Percentiles rank a stretch among this genome's conserved stretches.
phyloP scores from a whole-genome alignment of 2,797 vertebrate genomes.

The Chiloscyllium punctatum region DNA sequence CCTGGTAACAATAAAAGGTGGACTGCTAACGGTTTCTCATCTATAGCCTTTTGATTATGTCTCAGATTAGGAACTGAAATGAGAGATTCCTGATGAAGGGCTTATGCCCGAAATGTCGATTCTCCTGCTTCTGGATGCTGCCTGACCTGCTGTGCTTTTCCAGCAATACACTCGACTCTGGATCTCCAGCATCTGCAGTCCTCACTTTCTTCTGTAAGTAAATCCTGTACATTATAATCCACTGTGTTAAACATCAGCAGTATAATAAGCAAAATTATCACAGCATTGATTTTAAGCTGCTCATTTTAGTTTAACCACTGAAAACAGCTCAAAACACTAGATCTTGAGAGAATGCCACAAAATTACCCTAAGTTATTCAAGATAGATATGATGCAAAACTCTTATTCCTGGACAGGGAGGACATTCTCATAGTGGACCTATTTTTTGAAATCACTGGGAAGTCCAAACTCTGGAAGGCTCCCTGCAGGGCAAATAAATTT shows the following conservation, averaged over 20 bases:
- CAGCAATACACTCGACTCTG: no score
- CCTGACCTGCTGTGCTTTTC: no score
- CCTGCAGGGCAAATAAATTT: neutral
- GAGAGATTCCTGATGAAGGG: no score
- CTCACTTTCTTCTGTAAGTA: neutral
- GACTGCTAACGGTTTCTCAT: neutral
- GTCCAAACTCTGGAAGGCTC: neutral
- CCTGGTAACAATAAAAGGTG: neutral
- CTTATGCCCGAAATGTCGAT: no score
- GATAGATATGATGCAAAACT: neutral
- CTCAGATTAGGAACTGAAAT: constrained; percentile 5
- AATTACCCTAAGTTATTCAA: neutral
- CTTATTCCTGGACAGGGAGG: neutral
- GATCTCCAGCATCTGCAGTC: no score
- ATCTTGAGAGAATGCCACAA: neutral
- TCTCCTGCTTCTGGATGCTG: no score
- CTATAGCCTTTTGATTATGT: neutral
- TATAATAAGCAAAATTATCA: neutral
- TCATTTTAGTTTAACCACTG: neutral
- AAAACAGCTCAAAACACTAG: neutral
- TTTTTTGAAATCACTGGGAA: neutral
- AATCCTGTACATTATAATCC: neutral
- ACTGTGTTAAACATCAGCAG: neutral
- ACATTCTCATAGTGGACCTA: neutral
- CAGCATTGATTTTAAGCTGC: neutral